A percentile compares a stretch with the other conserved stretches of the same genome.
phyloP scores from a whole-genome alignment of 2,888 invertebrate species.

The Griposia aprilina region DNA sequence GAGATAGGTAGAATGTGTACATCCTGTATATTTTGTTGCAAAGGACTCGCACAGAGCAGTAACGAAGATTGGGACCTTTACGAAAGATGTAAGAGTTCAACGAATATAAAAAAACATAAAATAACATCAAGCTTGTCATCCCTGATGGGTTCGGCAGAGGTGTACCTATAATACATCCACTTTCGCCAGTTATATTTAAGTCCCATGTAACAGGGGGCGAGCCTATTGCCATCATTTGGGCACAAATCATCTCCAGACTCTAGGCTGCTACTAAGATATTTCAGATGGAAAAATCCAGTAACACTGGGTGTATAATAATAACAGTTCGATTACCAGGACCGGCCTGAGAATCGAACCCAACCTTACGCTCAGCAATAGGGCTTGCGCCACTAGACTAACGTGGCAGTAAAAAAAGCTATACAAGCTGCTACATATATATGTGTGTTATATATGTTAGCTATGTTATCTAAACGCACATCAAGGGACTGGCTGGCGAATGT shows the following conservation, averaged over 20 bases:
- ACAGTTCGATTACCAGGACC: too few relatives aligned
- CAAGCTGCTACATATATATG: too few relatives aligned
- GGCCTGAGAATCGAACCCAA: neutral
- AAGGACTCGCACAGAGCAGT: too few relatives aligned
- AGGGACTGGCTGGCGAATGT: neutral
- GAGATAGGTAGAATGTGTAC: neutral
- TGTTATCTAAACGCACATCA: neutral
- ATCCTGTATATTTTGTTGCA: neutral
- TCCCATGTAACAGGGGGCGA: neutral
- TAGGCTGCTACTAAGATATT: neutral
- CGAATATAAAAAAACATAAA: neutral
- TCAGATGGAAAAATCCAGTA: too few relatives aligned
- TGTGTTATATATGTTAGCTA: too few relatives aligned
- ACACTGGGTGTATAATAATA: neutral
- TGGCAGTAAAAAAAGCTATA: neutral
- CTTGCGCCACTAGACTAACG: neutral
- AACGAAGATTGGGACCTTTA: neutral
- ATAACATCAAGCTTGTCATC: neutral
- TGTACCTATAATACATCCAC: too few relatives aligned
- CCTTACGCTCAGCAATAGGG: neutral
- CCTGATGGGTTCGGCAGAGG: too few relatives aligned
- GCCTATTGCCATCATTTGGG: neutral
- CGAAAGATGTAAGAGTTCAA: neutral
- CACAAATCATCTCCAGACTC: neutral
- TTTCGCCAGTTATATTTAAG: neutral